These are phyloP conservation scores for Acanthacorydalis orientalis DNA, from an alignment of 2,888 invertebrate species.

Conservation along the genomic window DNA sequence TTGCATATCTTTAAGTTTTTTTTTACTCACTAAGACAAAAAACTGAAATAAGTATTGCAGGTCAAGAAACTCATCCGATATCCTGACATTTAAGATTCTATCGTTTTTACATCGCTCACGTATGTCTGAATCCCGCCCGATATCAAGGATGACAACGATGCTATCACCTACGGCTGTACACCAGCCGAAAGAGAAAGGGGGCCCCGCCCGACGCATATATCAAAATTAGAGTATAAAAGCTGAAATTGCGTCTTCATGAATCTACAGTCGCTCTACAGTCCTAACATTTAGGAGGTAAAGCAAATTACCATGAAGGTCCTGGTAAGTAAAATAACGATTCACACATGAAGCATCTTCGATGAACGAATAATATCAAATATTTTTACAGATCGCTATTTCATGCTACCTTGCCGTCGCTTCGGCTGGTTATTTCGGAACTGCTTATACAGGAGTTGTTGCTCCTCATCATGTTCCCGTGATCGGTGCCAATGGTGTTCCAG, in stretches of 20 bases:
- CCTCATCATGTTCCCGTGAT: constrained; percentile 1
- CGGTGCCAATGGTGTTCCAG: constrained; percentile 4
- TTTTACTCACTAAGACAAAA: no score
- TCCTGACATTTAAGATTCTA: no score
- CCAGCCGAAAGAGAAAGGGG: background rate
- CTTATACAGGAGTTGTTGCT: no score
- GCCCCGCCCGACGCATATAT: background rate
- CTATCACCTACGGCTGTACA: background rate
- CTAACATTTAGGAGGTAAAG: background rate
- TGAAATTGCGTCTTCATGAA: background rate
- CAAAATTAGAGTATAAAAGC: background rate
- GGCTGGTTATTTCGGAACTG: constrained; percentile 5
- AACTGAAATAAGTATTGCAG: no score
- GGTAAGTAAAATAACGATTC: background rate
- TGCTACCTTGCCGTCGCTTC: constrained; percentile 8
- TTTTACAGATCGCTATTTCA: constrained; percentile 6
- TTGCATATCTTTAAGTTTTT: no score
- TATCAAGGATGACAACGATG: background rate
- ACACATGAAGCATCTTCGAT: no score
- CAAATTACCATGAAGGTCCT: background rate
- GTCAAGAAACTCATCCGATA: no score
- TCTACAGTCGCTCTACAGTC: background rate
- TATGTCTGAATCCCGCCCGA: no score
- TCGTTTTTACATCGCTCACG: no score
- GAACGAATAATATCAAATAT: background rate